Percentiles rank a stretch among this genome's conserved stretches.
Conservation (phyloP, 2,113 vertebrate species). For the Plestiodon gilberti region DNA sequence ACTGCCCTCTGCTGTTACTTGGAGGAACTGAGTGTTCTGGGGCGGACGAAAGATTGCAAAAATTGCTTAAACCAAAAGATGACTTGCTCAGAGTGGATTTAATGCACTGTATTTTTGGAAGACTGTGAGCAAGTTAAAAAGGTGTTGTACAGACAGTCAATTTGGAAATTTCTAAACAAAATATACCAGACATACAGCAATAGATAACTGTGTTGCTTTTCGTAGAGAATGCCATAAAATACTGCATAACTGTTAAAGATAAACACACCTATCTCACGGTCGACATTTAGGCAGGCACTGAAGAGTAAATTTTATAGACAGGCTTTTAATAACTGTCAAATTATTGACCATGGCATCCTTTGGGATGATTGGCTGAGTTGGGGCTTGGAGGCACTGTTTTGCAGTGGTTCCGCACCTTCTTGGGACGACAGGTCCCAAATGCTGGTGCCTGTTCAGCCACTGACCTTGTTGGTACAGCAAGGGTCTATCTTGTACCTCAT, state of each 20-base stretch:
- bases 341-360: too few relatives aligned
- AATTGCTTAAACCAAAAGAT: not conserved
- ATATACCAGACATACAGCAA: not conserved
- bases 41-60: not conserved
- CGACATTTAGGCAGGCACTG: too few relatives aligned
- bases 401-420: too few relatives aligned
- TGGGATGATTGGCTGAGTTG: too few relatives aligned
- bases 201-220: not conserved
- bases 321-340: too few relatives aligned
- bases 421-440: too few relatives aligned
- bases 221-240: not conserved
- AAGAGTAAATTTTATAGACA: too few relatives aligned
- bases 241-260: not conserved
- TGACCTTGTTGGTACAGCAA: too few relatives aligned
- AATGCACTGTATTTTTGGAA: not conserved
- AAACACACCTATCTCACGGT: not conserved
- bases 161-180: not conserved
- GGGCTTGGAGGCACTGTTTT: too few relatives aligned
- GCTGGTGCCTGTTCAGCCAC: too few relatives aligned
- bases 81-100: not conserved
- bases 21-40: not conserved
- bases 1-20: constrained; percentile 5
- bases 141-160: not conserved
- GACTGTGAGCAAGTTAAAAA: not conserved
- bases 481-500: too few relatives aligned